Evolutionary conservation across 2,888 invertebrate species (phyloP).

Genomic region (Drosophila nigricruria): DNA sequence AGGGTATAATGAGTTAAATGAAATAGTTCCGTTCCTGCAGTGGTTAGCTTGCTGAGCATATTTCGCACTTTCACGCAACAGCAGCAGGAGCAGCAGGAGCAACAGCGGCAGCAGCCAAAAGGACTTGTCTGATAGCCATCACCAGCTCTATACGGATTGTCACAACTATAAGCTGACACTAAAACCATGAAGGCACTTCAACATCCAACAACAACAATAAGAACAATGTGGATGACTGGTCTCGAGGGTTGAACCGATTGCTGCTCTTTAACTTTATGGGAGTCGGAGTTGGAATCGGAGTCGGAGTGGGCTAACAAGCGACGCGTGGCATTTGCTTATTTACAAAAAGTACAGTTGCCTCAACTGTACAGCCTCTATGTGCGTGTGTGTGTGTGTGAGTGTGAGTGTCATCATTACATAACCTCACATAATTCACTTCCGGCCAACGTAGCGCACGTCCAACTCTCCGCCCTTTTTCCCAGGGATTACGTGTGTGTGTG

Average conservation of each 20-base stretch:
- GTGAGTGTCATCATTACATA: constrained; percentile 73
- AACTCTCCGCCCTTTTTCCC: constrained; percentile 31
- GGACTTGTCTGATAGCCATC: constrained; percentile 58
- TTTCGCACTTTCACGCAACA: constrained; percentile 67
- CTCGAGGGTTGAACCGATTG: constrained; percentile 67
- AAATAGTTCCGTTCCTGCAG: constrained; percentile 1
- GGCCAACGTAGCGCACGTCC: constrained; percentile 57
- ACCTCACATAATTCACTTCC: constrained; percentile 84
- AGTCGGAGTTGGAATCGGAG: constrained; percentile 13
- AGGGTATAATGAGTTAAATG: constrained; percentile 8
- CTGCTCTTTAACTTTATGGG: constrained; percentile 70
- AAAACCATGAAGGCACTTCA: constrained; percentile 77
- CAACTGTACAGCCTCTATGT: constrained; percentile 35
- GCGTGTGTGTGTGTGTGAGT: constrained; percentile 23
- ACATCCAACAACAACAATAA: constrained; percentile 24
- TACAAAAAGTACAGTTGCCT: constrained; percentile 82
- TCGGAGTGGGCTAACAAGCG: constrained; percentile 64
- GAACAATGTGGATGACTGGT: constrained; percentile 23
- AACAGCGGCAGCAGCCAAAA: constrained; percentile 30
- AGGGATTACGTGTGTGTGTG: constrained; percentile 5
- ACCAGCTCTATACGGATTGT: constrained; percentile 44
- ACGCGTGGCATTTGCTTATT: constrained; percentile 71
- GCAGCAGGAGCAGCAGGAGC: constrained; percentile 48
- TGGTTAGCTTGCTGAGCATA: constrained; percentile 36
- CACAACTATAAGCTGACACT: constrained; percentile 80